These are phyloP conservation scores for Condylostylus longicornis DNA, from an alignment of 1,140 invertebrate genomes.

Conservation along the genomic window DNA sequence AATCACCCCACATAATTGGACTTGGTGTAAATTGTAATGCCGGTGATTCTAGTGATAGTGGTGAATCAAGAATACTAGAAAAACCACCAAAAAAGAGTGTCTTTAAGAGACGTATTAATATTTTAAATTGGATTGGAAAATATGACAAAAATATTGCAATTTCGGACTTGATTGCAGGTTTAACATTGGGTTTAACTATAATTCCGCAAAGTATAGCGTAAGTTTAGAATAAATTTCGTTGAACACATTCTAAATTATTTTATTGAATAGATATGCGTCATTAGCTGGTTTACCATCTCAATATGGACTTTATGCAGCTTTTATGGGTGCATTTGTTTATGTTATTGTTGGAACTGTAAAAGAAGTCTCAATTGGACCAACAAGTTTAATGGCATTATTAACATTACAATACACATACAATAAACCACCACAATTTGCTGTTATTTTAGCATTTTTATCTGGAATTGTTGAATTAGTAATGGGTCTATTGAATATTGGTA, in stretches of 20 bases:
- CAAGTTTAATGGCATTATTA: conserved; percentile 64
- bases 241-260: no score
- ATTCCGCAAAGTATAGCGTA: conserved; percentile 77
- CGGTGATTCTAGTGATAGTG: no score
- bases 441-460: conserved; percentile 60
- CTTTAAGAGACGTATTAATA: conserved; percentile 35
- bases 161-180: conserved; percentile 55
- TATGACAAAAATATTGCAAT: conserved; percentile 43
- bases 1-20: no score
- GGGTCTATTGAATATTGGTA: conserved; percentile 38
- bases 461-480: conserved; percentile 63
- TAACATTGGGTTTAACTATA: conserved; percentile 64
- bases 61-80: no score
- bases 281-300: conserved; percentile 48
- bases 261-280: no score
- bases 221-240: conserved; percentile 3
- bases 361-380: conserved; percentile 81
- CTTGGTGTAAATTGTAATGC: no score
- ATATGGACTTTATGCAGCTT: conserved; percentile 53
- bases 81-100: no score
- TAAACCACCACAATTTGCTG: conserved; percentile 55
- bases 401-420: conserved; percentile 56
- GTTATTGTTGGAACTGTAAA: conserved; percentile 76
- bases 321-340: conserved; percentile 70
- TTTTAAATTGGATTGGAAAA: conserved; percentile 44